These are phyloP conservation scores for Protomyctophum bolini DNA, from an alignment of 2,113 vertebrate species.

Conservation along the genomic window DNA sequence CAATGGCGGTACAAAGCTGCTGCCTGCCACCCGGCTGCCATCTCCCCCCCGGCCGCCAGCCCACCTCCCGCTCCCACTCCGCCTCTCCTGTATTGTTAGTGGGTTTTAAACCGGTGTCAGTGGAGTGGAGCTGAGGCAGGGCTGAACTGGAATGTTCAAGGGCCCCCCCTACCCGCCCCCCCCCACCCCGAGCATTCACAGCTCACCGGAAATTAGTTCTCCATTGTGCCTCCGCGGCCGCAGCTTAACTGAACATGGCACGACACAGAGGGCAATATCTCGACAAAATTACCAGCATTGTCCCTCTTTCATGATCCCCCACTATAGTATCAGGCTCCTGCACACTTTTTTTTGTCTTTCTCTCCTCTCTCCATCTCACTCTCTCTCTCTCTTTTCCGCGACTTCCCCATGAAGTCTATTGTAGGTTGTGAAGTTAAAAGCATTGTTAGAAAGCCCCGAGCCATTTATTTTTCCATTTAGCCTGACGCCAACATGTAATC, in stretches of 20 bases:
- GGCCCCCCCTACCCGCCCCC: conserved; percentile 5
- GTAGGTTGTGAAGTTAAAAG: conserved; percentile 20
- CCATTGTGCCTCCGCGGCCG: conserved; percentile 36
- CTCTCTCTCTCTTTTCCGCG: background rate
- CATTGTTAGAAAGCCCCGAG: conserved; percentile 8
- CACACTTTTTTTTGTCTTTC: background rate
- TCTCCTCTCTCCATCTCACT: conserved; percentile 18
- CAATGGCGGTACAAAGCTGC: conserved; percentile 67
- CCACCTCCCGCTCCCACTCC: background rate
- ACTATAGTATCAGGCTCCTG: conserved; percentile 1
- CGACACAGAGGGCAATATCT: conserved; percentile 29
- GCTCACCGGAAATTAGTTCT: conserved; percentile 57
- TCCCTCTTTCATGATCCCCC: conserved; percentile 13
- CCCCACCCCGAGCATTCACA: conserved; percentile 20
- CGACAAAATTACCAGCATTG: conserved; percentile 27
- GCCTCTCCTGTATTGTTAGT: conserved; percentile 42
- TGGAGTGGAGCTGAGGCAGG: conserved; percentile 39
- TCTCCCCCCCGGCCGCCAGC: conserved; percentile 6
- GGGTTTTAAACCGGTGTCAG: conserved; percentile 45
- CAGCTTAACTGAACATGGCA: conserved; percentile 31
- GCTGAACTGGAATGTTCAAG: conserved; percentile 47
- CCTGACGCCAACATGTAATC: conserved; percentile 31
- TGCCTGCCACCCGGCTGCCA: conserved; percentile 27
- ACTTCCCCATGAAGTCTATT: background rate
- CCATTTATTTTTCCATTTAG: conserved; percentile 33